Conservation (phyloP, 2,797 vertebrate genomes). For the Sebastes baramenuke region DNA sequence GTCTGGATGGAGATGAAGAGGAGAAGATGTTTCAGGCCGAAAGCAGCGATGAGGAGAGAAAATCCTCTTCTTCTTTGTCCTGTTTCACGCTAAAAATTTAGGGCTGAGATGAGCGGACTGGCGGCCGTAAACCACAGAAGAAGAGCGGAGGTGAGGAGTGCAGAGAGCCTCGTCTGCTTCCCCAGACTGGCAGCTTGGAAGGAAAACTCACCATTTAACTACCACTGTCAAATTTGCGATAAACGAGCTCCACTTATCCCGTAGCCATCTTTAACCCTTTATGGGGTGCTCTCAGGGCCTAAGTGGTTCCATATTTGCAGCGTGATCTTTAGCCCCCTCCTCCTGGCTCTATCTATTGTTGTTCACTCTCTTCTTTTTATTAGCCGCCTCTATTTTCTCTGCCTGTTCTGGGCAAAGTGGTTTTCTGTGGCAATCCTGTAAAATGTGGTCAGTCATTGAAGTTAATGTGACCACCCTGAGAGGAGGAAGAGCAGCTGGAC, state of each 20-base stretch:
- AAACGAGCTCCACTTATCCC: conserved; percentile 76
- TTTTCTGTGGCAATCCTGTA: conserved; percentile 25
- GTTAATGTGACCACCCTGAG: too few relatives aligned
- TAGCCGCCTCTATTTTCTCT: background rate
- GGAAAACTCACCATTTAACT: conserved; percentile 73
- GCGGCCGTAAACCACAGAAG: conserved; percentile 18
- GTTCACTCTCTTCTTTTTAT: conserved; percentile 41
- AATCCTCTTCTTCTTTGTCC: conserved; percentile 29
- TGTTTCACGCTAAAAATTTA: conserved; percentile 18
- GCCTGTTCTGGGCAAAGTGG: background rate
- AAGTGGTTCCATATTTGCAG: conserved; percentile 73
- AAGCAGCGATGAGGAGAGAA: background rate
- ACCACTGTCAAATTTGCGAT: conserved; percentile 73
- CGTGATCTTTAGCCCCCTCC: conserved; percentile 45
- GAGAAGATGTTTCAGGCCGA: conserved; percentile 4
- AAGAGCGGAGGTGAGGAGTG: conserved; percentile 39
- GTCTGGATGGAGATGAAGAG: conserved; percentile 8
- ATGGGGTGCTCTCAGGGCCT: conserved; percentile 39
- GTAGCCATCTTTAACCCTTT: conserved; percentile 78
- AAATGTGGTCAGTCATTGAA: too few relatives aligned
- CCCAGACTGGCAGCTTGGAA: conserved; percentile 59
- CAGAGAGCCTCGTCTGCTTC: conserved; percentile 39
- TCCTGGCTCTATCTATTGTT: conserved; percentile 48
- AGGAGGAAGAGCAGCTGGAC: too few relatives aligned
- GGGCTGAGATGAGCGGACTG: conserved; percentile 21